Evolutionary conservation across 2,113 vertebrate genomes (phyloP).

Genomic region (Phoenicopterus ruber): DNA sequence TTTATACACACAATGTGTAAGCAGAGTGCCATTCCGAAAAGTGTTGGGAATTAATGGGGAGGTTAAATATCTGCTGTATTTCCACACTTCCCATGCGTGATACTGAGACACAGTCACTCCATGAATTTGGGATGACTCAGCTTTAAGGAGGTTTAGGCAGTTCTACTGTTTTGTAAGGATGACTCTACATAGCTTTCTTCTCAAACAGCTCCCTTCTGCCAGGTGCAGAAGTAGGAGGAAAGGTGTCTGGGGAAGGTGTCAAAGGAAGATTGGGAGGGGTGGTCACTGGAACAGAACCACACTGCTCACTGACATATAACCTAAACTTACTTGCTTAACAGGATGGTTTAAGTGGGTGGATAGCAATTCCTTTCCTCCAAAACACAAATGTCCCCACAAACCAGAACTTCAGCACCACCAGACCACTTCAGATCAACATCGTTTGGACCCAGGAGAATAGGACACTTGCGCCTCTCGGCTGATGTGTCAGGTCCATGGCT

Average conservation of each 20-base stretch:
- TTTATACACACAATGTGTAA: neutral
- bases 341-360: rapidly evolving
- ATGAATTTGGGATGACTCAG: neutral
- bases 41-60: neutral
- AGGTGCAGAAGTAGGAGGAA: neutral
- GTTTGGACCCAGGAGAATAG: neutral
- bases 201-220: neutral
- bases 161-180: neutral
- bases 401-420: neutral
- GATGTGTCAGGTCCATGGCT: neutral
- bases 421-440: neutral
- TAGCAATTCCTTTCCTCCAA: neutral
- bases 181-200: neutral
- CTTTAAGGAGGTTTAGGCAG: neutral
- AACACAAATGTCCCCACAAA: neutral
- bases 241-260: neutral
- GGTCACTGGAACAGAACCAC: neutral
- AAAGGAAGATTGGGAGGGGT: neutral
- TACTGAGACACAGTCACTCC: neutral
- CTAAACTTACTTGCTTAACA: neutral
- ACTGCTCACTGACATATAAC: neutral
- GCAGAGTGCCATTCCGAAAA: neutral
- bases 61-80: neutral
- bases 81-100: neutral
- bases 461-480: rapidly evolving